These are phyloP conservation scores for Peromyscus eremicus DNA, from an alignment of 2,797 vertebrate genomes.

Conservation along the genomic window DNA sequence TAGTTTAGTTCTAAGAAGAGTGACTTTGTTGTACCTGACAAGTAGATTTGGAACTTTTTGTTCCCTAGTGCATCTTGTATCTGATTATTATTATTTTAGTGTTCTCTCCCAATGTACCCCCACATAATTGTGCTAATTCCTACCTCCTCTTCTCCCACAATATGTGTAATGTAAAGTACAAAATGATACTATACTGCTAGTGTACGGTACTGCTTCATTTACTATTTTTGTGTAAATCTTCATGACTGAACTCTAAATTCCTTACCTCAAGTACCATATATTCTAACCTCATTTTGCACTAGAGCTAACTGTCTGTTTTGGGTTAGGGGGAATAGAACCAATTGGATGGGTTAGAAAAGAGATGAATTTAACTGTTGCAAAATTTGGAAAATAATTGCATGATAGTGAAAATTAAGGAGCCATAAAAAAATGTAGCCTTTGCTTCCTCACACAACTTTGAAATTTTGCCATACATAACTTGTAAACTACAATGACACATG, in stretches of 20 bases:
- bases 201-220: background rate
- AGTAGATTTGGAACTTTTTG: constrained; percentile 44
- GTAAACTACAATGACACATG: background rate
- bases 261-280: background rate
- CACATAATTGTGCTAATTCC: background rate
- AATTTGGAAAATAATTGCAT: constrained; percentile 36
- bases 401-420: background rate
- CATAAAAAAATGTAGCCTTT: background rate
- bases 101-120: background rate
- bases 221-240: background rate
- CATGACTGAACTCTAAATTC: background rate
- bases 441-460: background rate
- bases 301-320: background rate
- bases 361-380: constrained; percentile 21
- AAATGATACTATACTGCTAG: background rate
- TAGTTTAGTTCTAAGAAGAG: constrained; percentile 14
- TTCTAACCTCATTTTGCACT: background rate
- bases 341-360: constrained; percentile 16
- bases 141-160: background rate
- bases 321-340: background rate
- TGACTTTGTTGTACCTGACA: constrained; percentile 36
- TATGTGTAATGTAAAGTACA: background rate
- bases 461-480: constrained; percentile 12
- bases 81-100: background rate
- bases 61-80: background rate